Evolutionary conservation across 2,888 invertebrate species (phyloP).

Genomic region (Acrocyrtus sp.): DNA sequence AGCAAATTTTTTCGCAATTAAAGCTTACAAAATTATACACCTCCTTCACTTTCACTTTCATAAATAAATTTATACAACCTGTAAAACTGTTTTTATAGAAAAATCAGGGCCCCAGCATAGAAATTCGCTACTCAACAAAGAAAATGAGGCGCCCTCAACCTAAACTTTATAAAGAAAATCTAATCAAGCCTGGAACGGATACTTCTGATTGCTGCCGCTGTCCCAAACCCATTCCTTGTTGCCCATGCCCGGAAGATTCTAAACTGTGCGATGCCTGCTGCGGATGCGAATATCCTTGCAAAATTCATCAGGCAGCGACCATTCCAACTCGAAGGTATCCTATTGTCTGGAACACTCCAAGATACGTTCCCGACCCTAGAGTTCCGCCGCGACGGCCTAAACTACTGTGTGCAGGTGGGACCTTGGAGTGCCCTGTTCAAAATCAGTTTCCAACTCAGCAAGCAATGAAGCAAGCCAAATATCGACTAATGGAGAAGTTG

Average conservation of each 20-base stretch:
- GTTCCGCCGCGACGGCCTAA: constrained; percentile 55
- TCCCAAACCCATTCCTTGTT: constrained; percentile 58
- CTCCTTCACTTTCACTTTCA: too few species aligned
- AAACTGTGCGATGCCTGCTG: constrained; percentile 60
- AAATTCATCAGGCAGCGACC: constrained; percentile 60
- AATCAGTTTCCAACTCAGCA: constrained; percentile 60
- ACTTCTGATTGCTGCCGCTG: constrained; percentile 58
- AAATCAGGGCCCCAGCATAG: constrained; percentile 55
- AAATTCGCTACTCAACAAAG: constrained; percentile 43
- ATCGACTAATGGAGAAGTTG: constrained; percentile 55
- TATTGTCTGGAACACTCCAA: constrained; percentile 54
- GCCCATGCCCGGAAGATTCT: constrained; percentile 57
- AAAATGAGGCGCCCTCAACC: constrained; percentile 40
- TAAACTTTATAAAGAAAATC: constrained; percentile 51
- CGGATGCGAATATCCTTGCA: constrained; percentile 61
- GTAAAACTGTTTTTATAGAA: too few species aligned
- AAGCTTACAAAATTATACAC: too few species aligned
- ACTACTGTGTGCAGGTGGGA: constrained; percentile 61
- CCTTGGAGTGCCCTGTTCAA: constrained; percentile 61
- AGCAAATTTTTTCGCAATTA: too few species aligned
- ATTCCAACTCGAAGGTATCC: constrained; percentile 61
- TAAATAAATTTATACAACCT: too few species aligned
- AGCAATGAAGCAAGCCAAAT: constrained; percentile 58
- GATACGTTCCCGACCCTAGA: constrained; percentile 60
- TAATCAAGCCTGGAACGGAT: constrained; percentile 62